Evolutionary conservation across 2,113 vertebrate genomes (phyloP), one percentile per base, ranked within the genome.

Genomic region (Lathamus discolor): DNA sequence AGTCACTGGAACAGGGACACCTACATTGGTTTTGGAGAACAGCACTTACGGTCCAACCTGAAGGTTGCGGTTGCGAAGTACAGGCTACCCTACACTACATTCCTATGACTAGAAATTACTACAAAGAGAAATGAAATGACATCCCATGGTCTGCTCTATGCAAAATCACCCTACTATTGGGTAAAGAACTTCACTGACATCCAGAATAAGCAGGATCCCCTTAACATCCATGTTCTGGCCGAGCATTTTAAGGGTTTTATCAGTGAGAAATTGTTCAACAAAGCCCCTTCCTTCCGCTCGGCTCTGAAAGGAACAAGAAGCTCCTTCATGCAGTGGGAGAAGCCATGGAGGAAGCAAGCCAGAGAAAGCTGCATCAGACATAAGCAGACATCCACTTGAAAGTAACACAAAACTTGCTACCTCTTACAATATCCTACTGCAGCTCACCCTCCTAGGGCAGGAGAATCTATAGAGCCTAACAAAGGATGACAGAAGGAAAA

Each of bases 401-500:
- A 90, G 63, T 48, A 94, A 89, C 2, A 13, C 48, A 54, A 43
- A 95, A 96, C 67, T 95, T 95, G 89, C 84, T 95, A 89, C 70
- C 72, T 95, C 88, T 92, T 84, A 83, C 86, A 95, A 94, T 89
- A 97, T 85, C 92, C 90, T 83, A 92, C 85, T 57, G 78, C 75
- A 95, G 92, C 63, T 93, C 95, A 83, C 83, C 78, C 86, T 83
- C 74, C 64, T 77, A 95, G 88, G 86, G 82, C 88, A 85, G 51
- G 81, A 88, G 93, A 84, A 92, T 95, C 87, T 83, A 92, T 92
- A 88, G 64, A 82, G 76, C 24, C 86, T 94, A 86, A 92, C 92
- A 96, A 94, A 95, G 57, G 49, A 94, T 93, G 94, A 81, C 96
- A 97, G 96, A 96, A 96, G 96, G 96, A 97, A 96, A 97, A 96